Percentiles rank a stretch among this genome's conserved stretches.
These are phyloP conservation scores for Elachura formosa DNA, from an alignment of 2,113 vertebrate species.

Conservation along the genomic window DNA sequence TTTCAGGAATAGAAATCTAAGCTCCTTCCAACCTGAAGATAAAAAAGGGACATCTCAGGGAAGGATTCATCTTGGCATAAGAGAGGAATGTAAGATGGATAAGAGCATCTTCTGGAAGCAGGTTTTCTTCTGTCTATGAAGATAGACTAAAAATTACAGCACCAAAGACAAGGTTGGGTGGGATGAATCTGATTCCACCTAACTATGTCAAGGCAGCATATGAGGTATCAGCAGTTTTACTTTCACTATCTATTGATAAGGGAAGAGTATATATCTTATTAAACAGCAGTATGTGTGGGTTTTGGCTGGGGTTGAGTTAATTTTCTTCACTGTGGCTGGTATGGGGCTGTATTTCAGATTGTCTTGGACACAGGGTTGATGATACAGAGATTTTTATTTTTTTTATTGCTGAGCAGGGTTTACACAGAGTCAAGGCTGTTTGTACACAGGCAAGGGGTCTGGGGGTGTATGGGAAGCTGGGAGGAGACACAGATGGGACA, in stretches of 20 bases:
- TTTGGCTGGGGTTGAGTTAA: neutral
- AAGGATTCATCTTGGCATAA: neutral
- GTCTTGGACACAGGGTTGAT: neutral
- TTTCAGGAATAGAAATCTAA: neutral
- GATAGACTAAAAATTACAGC: neutral
- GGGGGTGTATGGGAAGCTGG: accelerated
- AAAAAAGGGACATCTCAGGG: neutral
- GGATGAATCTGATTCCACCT: neutral
- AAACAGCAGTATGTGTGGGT: neutral
- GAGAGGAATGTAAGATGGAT: neutral
- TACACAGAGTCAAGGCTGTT: neutral
- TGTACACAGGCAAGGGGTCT: neutral
- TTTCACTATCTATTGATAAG: neutral
- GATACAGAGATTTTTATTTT: neutral
- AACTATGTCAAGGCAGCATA: neutral
- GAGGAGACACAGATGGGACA: neutral
- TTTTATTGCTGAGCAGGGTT: neutral
- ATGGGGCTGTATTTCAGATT: neutral
- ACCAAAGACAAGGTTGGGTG: neutral
- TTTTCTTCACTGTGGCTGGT: neutral
- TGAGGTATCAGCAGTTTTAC: neutral
- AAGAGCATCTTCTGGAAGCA: neutral
- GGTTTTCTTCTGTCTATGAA: neutral
- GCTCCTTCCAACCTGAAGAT: neutral
- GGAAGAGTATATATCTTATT: neutral